A percentile compares a stretch with the other conserved stretches of the same genome.
Evolutionary conservation across 2,797 vertebrate species (phyloP).

Genomic region (Podarcis lilfordi): DNA sequence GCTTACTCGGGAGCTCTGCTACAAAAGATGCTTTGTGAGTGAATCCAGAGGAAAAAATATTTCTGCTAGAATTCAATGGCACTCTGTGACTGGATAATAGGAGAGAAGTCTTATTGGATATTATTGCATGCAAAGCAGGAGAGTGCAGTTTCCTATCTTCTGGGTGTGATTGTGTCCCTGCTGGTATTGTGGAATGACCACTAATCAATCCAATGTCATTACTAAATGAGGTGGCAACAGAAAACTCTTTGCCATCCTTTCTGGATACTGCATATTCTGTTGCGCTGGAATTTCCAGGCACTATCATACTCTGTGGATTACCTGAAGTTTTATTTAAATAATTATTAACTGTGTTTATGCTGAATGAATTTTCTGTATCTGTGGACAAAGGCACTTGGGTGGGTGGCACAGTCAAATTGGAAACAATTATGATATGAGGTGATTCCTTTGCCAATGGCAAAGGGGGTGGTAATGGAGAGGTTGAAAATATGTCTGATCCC

Average conservation of each 20-base stretch:
- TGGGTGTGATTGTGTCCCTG: constrained; percentile 21
- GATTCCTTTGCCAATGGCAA: constrained; percentile 65
- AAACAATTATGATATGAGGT: constrained; percentile 71
- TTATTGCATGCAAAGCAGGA: constrained; percentile 40
- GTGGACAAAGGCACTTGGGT: constrained; percentile 65
- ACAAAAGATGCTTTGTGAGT: constrained; percentile 5
- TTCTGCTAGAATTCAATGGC: constrained; percentile 11
- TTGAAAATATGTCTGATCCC: constrained; percentile 55
- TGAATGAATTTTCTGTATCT: constrained; percentile 60
- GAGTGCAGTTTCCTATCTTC: constrained; percentile 14
- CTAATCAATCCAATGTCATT: constrained; percentile 24
- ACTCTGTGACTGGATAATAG: constrained; percentile 46
- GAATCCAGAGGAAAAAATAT: neutral
- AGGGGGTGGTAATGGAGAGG: constrained; percentile 58
- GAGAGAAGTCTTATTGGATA: neutral
- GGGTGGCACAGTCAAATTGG: constrained; percentile 60
- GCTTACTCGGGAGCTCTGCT: constrained; percentile 29
- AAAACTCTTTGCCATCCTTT: constrained; percentile 8
- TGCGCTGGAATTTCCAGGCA: constrained; percentile 5
- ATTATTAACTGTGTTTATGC: constrained; percentile 46
- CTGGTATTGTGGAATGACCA: constrained; percentile 39
- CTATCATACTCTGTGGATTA: constrained; percentile 33
- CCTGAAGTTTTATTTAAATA: constrained; percentile 62
- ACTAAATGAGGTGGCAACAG: constrained; percentile 5
- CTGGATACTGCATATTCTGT: constrained; percentile 14